Evolutionary conservation across 1,140 invertebrate species (phyloP).

Genomic region (Acromyrmex echinatior): DNA sequence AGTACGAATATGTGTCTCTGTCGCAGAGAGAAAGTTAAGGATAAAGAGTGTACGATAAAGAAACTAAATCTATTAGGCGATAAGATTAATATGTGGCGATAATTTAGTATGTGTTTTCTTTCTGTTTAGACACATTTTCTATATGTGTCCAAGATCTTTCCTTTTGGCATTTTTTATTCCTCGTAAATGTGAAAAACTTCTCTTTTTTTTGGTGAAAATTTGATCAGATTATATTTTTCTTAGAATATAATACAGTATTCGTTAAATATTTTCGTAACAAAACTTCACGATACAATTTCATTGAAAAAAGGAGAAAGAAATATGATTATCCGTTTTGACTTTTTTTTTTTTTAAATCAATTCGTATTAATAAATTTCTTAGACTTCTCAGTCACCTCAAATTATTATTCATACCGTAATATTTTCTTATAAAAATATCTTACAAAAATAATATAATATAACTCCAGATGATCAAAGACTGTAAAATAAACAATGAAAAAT

Average conservation of each 20-base stretch:
- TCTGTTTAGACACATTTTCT: conserved; percentile 33
- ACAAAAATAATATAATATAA: no score
- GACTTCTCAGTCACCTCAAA: not conserved
- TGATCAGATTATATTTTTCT: not conserved
- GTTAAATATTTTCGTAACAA: not conserved
- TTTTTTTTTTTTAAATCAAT: not conserved
- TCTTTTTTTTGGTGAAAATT: not conserved
- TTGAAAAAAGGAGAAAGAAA: not conserved
- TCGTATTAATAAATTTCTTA: not conserved
- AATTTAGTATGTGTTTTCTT: not conserved
- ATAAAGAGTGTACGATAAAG: not conserved
- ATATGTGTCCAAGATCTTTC: conserved; percentile 15
- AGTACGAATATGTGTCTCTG: not conserved
- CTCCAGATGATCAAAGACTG: not conserved
- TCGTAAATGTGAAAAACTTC: not conserved
- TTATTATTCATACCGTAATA: not conserved
- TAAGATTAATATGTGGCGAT: not conserved
- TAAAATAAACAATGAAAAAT: not conserved
- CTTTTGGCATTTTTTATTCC: conserved; percentile 4
- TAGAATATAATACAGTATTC: not conserved
- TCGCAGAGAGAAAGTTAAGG: not conserved
- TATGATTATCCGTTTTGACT: not conserved
- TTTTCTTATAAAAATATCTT: not conserved
- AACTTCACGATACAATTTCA: not conserved
- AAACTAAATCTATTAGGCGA: not conserved